Conservation (phyloP, 1,140 invertebrate genomes). For the Halictus rubicundus region DNA sequence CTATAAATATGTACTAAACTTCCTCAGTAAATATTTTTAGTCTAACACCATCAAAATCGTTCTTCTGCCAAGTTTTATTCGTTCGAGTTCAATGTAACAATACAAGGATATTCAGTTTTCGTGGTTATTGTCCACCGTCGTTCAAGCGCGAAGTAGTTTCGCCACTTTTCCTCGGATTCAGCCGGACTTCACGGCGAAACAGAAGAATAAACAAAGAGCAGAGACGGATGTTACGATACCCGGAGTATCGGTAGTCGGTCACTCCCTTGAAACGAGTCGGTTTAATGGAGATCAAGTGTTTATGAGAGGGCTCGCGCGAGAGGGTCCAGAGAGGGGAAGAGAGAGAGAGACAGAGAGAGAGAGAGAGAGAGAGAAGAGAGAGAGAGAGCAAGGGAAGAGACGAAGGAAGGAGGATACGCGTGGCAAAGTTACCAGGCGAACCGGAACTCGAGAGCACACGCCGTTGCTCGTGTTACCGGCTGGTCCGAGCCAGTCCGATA, state of each 20-base stretch:
- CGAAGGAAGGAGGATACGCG: conserved; percentile 37
- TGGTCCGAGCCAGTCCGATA: conserved; percentile 45
- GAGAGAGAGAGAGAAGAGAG: not conserved
- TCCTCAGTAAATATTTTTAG: too few relatives aligned
- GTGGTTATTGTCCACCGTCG: too few relatives aligned
- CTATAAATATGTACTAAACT: too few relatives aligned
- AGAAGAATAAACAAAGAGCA: conserved; percentile 25
- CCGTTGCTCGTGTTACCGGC: conserved; percentile 31
- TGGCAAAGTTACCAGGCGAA: conserved; percentile 50
- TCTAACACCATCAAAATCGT: too few relatives aligned
- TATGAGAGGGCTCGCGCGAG: conserved; percentile 40
- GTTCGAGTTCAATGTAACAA: too few relatives aligned
- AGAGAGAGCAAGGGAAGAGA: conserved; percentile 21
- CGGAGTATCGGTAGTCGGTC: conserved; percentile 44
- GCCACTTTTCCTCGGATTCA: conserved; percentile 2
- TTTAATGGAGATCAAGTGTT: conserved; percentile 66
- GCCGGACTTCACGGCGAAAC: not conserved
- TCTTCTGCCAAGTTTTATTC: too few relatives aligned
- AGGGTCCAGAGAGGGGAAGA: conserved; percentile 24
- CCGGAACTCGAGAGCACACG: conserved; percentile 50
- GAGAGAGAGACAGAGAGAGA: too few relatives aligned
- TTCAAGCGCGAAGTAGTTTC: not conserved
- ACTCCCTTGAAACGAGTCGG: conserved; percentile 47
- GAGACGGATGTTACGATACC: conserved; percentile 37
- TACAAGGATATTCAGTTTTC: too few relatives aligned